Base-by-base conservation (phyloP, 2,888 invertebrate species). In the Lathronympha strigana region DNA sequence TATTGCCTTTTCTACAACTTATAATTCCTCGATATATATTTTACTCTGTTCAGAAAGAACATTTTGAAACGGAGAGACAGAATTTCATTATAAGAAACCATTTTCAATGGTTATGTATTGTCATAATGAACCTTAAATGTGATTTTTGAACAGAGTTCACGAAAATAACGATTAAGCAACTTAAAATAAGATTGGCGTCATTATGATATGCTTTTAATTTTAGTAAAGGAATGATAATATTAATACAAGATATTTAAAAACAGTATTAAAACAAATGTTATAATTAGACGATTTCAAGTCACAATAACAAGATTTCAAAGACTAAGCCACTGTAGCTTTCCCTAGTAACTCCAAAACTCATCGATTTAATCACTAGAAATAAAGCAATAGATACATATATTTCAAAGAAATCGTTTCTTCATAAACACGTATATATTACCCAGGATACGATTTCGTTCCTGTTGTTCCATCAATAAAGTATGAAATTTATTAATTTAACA, bases 181-280 rank as follows among this genome's bases (percentile, higher is more conserved):
- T 83, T 77, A 87, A 84, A 68, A 76, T 83, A 81, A 72, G 75
- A 79, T 78, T 81, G 78, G 76, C 76, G 76, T 76, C 76, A 73
- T 82, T 74, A 76, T 89, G 88, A 88, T 88, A 89, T 89, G 89
- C 86, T 75, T 83, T 79, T 76, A 80, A 83, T 79, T 80, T 79
- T 76, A 78, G 72, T 76, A 84, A 87, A 82, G 87, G 85, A 86
- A 87, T 88, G 87, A 82, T 84, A 78, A 31, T 36, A 72, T 71
- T 71, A 60, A 61, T 63, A 63, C 31, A 61, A 61, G 28, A 17
- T 55, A 63, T 57, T 66, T 61, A 21, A 61, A 64, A 68, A 63
- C 57, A 45, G 40, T 28, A 50, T 40, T 38, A 70, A 73, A 81
- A 31, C 17, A 55, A 82, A 77, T 73, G 11, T 47, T 38, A 47